Conservation (phyloP, 1,140 invertebrate species). For the Ceratina australensis region DNA sequence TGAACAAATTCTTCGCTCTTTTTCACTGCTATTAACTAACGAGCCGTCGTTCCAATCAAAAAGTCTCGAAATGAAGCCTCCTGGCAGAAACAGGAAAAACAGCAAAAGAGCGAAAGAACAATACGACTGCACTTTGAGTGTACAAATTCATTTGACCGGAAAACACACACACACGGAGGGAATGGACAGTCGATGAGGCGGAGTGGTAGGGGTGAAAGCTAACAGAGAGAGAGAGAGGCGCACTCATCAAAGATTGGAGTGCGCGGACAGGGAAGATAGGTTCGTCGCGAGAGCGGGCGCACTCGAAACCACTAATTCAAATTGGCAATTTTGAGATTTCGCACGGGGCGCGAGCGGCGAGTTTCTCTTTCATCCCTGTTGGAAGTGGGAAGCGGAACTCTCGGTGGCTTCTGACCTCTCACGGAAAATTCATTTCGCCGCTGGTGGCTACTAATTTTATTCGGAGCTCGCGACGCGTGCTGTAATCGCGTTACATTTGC, state of each 20-base stretch:
- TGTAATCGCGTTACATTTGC: slow-evolving; percentile 14
- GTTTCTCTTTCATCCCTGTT: slow-evolving; percentile 12
- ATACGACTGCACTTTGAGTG: background rate
- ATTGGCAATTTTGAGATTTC: slow-evolving; percentile 48
- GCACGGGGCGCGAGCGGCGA: background rate
- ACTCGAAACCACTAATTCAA: slow-evolving; percentile 37
- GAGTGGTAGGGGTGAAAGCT: background rate
- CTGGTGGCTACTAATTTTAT: slow-evolving; percentile 33
- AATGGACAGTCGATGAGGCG: background rate
- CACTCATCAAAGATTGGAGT: slow-evolving; percentile 33
- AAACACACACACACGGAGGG: background rate
- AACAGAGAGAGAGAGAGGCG: slow-evolving; percentile 20
- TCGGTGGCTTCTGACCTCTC: background rate
- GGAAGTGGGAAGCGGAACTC: background rate
- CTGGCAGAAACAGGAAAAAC: background rate
- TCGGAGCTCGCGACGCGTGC: background rate
- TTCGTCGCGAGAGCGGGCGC: slow-evolving; percentile 7
- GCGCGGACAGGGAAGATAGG: background rate
- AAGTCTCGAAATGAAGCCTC: background rate
- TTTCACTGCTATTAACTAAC: too few relatives aligned
- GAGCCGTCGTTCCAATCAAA: background rate
- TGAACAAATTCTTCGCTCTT: too few relatives aligned
- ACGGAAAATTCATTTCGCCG: slow-evolving; percentile 30
- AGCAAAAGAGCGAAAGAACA: background rate
- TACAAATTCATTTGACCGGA: slow-evolving; percentile 5